Evolutionary conservation across 1,140 invertebrate species (phyloP), one percentile per base, ranked within the genome.

Genomic region (Aplysia californica): DNA sequence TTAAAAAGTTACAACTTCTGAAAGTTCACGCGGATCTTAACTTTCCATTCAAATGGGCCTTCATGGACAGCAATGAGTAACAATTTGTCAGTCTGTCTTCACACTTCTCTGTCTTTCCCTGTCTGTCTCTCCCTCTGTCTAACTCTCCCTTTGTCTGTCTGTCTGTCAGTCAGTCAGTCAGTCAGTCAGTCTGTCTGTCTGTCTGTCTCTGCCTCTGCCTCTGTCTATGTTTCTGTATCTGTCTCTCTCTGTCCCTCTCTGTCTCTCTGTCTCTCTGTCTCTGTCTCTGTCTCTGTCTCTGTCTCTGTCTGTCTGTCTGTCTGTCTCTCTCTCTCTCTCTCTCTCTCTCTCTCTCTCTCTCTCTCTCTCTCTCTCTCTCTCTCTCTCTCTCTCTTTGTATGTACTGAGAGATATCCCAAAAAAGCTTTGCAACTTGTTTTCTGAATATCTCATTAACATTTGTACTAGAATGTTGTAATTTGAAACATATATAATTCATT

Each of bases 321-420:
- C 44, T 50, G 10, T 50, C 44, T 50, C 44, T 50, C 44, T 50
- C 44, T 50, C 44, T 15, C 44, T 50, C 44, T 10, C 64, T 31
- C 33, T 66, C 4, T 31, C 23, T 31, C 23, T 3, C 0, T 10
- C 23, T 31, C 2, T 31, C 10, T 0, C 1, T 66, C n/a, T 3
- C 67, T 39, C 67, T 41, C 36, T 41, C 67, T 69, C 35, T 69
- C 67, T 41, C 36, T 41, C 65, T 33, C 21, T 69, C 26, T 41
- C 23, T 39, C 35, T 69, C 35, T 38, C 18, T 41, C 39, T 44
- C 23, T 20, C 36, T 0, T 44, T 44, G n/a, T n/a, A n/a, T n/a
- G n/a, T n/a, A n/a, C n/a, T n/a, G n/a, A n/a, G n/a, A n/a, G n/a
- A n/a, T n/a, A n/a, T n/a, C n/a, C n/a, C n/a, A n/a, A n/a, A n/a